Conservation (phyloP, 2,888 invertebrate species). For the Bombylius major region DNA sequence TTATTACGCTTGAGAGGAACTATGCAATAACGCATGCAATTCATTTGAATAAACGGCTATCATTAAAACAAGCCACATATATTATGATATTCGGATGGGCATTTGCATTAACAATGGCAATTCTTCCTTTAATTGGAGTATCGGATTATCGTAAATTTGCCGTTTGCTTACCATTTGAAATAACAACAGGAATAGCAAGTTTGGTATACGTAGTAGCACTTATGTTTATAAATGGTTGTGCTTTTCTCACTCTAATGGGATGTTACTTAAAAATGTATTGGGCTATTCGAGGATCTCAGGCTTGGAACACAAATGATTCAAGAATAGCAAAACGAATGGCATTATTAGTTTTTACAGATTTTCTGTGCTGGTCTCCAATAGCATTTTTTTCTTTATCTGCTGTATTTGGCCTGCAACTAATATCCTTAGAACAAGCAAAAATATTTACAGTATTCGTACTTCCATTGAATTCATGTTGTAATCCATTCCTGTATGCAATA, state of each 20-base stretch:
- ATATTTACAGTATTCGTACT: conserved; percentile 91
- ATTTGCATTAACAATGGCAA: conserved; percentile 75
- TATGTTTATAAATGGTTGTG: conserved; percentile 84
- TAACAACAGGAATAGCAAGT: conserved; percentile 60
- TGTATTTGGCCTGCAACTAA: conserved; percentile 78
- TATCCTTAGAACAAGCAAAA: conserved; percentile 91
- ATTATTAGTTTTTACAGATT: conserved; percentile 89
- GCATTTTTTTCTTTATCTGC: conserved; percentile 92
- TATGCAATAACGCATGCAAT: conserved; percentile 97
- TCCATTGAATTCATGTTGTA: conserved; percentile 93
- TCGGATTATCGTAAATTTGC: conserved; percentile 95
- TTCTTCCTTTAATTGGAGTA: conserved; percentile 78
- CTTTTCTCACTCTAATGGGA: conserved; percentile 88
- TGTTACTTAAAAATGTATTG: conserved; percentile 97
- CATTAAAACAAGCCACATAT: conserved; percentile 77
- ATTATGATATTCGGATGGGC: conserved; percentile 92
- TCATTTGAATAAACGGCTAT: conserved; percentile 89
- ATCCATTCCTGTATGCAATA: conserved; percentile 95
- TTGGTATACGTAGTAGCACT: conserved; percentile 81
- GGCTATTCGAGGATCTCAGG: conserved; percentile 90
- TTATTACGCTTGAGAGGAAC: conserved; percentile 89
- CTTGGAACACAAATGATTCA: conserved; percentile 96
- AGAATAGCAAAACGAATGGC: conserved; percentile 95
- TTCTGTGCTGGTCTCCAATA: conserved; percentile 96
- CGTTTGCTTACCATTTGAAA: conserved; percentile 92